Conservation (phyloP, 2,797 vertebrate species). For the Trachurus trachurus region DNA sequence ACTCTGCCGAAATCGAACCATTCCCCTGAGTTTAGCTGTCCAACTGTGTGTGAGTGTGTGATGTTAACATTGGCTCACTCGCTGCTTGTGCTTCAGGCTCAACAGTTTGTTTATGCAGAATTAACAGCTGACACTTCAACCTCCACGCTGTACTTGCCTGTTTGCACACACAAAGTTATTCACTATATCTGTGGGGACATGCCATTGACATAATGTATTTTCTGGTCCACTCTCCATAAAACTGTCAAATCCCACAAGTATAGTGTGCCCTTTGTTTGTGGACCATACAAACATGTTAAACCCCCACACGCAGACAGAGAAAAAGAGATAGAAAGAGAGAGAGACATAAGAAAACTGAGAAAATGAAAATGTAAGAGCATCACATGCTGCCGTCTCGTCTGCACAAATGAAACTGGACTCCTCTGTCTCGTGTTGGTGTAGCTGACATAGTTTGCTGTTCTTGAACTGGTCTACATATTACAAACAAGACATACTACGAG, state of each 20-base stretch:
- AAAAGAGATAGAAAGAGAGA: neutral
- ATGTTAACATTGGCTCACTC: constrained; percentile 13
- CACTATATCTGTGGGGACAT: neutral
- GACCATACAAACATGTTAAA: too few species aligned
- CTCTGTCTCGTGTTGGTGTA: constrained; percentile 29
- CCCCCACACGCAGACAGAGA: neutral
- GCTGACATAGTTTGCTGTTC: constrained; percentile 16
- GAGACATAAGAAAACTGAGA: neutral
- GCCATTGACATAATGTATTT: neutral
- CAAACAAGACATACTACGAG: neutral
- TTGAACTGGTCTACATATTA: neutral
- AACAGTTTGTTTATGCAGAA: constrained; percentile 48
- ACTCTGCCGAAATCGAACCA: constrained; percentile 50
- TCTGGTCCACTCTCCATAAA: too few species aligned
- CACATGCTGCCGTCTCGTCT: constrained; percentile 20
- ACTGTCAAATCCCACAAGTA: too few species aligned
- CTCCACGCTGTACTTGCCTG: constrained; percentile 4
- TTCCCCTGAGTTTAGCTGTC: constrained; percentile 47
- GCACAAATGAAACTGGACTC: constrained; percentile 52
- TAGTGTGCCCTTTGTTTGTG: too few species aligned
- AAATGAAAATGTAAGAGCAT: constrained; percentile 49
- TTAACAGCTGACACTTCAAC: constrained; percentile 35
- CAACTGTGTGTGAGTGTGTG: constrained; percentile 40
- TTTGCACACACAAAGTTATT: too few species aligned
- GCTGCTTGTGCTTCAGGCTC: constrained; percentile 41